These are phyloP conservation scores for Indicator maculatus DNA, from an alignment of 2,113 vertebrate genomes.

Conservation along the genomic window DNA sequence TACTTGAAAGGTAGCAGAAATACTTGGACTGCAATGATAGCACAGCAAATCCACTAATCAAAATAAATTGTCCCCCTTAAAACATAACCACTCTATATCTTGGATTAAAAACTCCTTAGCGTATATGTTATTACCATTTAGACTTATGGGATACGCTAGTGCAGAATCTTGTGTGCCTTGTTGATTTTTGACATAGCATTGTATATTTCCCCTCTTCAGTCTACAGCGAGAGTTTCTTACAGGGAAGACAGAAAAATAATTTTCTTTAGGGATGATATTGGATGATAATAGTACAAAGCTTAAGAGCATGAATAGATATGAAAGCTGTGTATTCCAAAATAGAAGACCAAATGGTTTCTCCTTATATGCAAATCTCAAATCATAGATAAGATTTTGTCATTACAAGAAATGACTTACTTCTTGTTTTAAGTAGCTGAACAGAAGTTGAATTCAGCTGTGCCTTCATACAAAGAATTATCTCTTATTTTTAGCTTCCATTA, in stretches of 20 bases:
- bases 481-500: not conserved
- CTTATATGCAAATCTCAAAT: not conserved
- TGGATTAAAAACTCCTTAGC: not conserved
- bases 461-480: not conserved
- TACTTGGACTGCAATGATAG: not conserved
- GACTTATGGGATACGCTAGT: not conserved
- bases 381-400: not conserved
- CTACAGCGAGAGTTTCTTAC: not conserved
- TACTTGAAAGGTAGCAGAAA: not conserved
- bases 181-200: not conserved
- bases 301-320: not conserved
- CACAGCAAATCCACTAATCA: not conserved
- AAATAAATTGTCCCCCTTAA: not conserved
- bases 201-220: not conserved
- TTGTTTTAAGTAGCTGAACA: not conserved
- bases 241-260: not conserved
- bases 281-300: not conserved
- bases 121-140: not conserved
- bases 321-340: not conserved
- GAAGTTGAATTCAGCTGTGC: not conserved
- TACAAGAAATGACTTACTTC: not conserved
- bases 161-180: not conserved
- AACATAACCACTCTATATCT: not conserved
- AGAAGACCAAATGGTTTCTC: not conserved
- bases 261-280: not conserved